Evolutionary conservation across 2,797 vertebrate genomes (phyloP).

Genomic region (Etheostoma perlongum): DNA sequence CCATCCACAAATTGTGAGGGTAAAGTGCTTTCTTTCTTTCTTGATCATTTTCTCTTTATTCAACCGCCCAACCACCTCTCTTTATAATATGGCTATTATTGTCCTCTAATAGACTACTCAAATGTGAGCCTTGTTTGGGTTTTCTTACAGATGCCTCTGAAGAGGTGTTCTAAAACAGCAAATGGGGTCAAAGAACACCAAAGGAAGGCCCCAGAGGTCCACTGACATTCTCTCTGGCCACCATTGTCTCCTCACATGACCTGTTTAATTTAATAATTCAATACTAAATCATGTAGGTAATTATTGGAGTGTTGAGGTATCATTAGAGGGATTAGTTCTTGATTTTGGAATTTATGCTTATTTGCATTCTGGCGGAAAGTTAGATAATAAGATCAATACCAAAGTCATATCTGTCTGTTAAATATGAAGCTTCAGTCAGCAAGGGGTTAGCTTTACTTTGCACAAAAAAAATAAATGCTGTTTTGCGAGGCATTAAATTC

Average conservation of each 20-base stretch:
- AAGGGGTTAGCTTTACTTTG: background rate
- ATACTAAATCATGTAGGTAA: background rate
- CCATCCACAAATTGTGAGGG: conserved; percentile 28
- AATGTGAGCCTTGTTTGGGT: conserved; percentile 18
- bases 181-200: conserved; percentile 11
- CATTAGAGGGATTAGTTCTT: background rate
- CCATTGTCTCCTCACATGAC: background rate
- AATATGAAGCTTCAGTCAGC: background rate
- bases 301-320: background rate
- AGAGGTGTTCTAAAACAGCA: conserved; percentile 4
- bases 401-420: background rate
- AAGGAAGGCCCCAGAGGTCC: background rate
- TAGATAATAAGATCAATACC: background rate
- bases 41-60: conserved; percentile 31
- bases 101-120: conserved; percentile 27
- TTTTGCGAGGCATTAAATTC: background rate
- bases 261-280: background rate
- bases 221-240: conserved; percentile 6
- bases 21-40: conserved; percentile 34
- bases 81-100: conserved; percentile 14
- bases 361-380: background rate
- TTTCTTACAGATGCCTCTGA: conserved; percentile 32
- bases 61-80: background rate
- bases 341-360: background rate
- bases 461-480: background rate